Evolutionary conservation across 1,140 invertebrate species (phyloP).

Genomic region (Gerris buenoi): DNA sequence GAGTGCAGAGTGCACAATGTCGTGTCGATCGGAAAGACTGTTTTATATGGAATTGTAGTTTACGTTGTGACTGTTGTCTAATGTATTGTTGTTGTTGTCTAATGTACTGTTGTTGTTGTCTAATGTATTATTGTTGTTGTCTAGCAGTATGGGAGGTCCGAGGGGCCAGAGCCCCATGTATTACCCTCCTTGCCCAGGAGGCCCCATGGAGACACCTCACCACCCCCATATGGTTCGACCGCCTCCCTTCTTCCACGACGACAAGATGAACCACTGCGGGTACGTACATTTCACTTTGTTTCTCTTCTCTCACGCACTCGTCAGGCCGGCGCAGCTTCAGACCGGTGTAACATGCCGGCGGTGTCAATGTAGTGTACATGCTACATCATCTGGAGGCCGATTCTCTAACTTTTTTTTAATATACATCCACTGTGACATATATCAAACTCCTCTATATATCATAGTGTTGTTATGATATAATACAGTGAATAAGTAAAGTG

Average conservation of each 20-base stretch:
- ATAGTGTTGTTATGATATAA: too few species aligned
- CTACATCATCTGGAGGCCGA: too few species aligned
- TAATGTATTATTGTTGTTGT: background rate
- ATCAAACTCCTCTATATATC: too few species aligned
- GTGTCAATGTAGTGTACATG: too few species aligned
- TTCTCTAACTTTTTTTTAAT: too few species aligned
- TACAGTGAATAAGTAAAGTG: too few species aligned
- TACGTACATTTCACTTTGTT: slow-evolving; percentile 10
- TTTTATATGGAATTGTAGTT: background rate
- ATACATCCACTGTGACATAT: too few species aligned
- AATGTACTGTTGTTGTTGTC: background rate
- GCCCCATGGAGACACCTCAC: slow-evolving; percentile 14
- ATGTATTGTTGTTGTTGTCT: background rate
- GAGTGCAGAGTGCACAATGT: background rate
- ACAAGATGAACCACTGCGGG: slow-evolving; percentile 23
- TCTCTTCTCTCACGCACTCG: too few species aligned
- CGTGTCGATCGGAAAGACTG: background rate
- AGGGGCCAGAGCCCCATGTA: slow-evolving; percentile 28
- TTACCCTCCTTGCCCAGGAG: slow-evolving; percentile 22
- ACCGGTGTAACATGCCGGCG: too few species aligned
- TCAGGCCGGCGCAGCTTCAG: too few species aligned
- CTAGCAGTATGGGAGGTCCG: slow-evolving; percentile 22
- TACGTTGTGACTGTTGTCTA: background rate
- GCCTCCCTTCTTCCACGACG: slow-evolving; percentile 23
- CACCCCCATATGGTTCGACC: slow-evolving; percentile 22